Conservation (phyloP, 1,140 invertebrate genomes). For the Cotesia typhae region DNA sequence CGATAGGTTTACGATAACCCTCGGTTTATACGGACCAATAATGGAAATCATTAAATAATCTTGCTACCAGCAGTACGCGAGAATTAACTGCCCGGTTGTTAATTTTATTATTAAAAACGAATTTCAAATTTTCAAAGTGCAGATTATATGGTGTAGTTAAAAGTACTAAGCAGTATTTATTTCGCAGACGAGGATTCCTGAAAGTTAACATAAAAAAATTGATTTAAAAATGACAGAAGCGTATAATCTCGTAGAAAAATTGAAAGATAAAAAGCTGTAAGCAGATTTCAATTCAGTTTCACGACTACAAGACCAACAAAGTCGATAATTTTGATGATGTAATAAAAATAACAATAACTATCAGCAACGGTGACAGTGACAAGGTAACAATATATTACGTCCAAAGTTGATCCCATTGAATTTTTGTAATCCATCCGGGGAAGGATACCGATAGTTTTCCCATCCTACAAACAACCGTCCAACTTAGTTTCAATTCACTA, state of each 20-base stretch:
- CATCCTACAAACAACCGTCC: slow-evolving; percentile 14
- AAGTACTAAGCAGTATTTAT: not conserved
- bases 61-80: slow-evolving; percentile 40
- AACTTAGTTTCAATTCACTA: slow-evolving; percentile 19
- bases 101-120: slow-evolving; percentile 58
- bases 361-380: slow-evolving; percentile 51
- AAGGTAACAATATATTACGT: slow-evolving; percentile 47
- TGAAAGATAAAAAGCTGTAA: no score
- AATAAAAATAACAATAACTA: slow-evolving; percentile 38
- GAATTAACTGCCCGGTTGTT: slow-evolving; percentile 55
- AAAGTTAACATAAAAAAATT: no score
- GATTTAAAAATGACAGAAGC: not conserved
- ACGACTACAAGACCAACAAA: no score
- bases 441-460: slow-evolving; percentile 20
- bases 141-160: not conserved
- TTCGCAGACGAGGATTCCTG: no score
- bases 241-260: no score
- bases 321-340: no score
- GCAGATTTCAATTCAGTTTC: no score
- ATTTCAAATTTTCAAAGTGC: slow-evolving; percentile 38
- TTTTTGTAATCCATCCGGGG: slow-evolving; percentile 54
- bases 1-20: slow-evolving; percentile 58
- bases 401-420: slow-evolving; percentile 50
- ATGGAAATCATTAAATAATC: slow-evolving; percentile 64
- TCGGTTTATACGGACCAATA: slow-evolving; percentile 49